phyloP scores from a whole-genome alignment of 2,888 invertebrate genomes.

The Campopleginae sp. region DNA sequence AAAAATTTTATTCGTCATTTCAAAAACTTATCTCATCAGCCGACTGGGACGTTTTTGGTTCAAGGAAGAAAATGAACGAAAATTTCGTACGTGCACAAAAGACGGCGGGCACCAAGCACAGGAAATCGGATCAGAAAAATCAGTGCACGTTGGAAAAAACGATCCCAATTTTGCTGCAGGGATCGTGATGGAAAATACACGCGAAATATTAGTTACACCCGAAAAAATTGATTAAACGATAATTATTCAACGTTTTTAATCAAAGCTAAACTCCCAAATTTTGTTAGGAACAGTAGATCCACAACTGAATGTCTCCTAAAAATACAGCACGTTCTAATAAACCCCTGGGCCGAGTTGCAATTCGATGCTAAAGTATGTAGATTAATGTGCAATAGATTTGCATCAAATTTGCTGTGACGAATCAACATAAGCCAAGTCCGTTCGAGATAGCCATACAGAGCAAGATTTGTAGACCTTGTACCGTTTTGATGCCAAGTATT shows the following conservation, averaged over 20 bases:
- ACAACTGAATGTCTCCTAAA: not conserved
- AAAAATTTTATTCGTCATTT: not conserved
- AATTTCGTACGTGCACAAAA: conserved; percentile 18
- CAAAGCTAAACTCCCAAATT: not conserved
- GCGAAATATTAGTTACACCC: not conserved
- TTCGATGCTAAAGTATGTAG: not conserved
- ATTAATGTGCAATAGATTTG: not conserved
- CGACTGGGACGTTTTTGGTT: not conserved
- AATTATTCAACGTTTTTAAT: not conserved
- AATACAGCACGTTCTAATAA: not conserved
- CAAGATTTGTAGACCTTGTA: not conserved
- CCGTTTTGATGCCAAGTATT: not conserved
- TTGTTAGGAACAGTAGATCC: not conserved
- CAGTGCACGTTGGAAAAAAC: not conserved
- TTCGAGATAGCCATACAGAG: not conserved
- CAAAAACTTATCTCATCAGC: not conserved
- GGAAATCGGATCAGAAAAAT: not conserved
- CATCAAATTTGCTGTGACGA: not conserved
- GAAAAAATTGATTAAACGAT: not conserved
- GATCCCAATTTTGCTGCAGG: not conserved
- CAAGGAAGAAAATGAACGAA: not conserved
- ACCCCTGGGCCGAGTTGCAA: not conserved
- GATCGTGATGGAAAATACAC: not conserved
- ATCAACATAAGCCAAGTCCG: not conserved
- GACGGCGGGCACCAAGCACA: not conserved